Base-by-base conservation (phyloP, 2,888 invertebrate species). In the Melanargia galathea region DNA sequence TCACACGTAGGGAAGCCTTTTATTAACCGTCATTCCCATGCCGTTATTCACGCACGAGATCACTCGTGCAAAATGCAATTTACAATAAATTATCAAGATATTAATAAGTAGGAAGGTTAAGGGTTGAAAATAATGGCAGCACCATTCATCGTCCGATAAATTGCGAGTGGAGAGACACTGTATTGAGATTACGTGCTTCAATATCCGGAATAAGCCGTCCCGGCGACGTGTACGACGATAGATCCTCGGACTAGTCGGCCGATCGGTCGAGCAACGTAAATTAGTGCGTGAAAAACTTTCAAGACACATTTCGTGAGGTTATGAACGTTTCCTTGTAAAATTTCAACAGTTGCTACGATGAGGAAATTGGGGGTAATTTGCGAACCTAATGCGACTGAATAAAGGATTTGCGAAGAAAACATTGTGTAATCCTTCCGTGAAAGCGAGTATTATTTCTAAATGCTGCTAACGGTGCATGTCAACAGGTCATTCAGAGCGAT, bases 31-130 rank as follows among this genome's bases (percentile, higher is more conserved):
- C 67, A 66, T 66, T 67, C 72, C 70, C 68, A 46, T 59, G 54
- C 62, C 74, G 71, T 77, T 77, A 83, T 80, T 84, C 83, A 84
- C 81, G 83, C 83, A 81, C 82, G 81, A 77, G 74, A 79, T 81
- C 82, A 81, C 82, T 79, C 77, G 76, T 83, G 80, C 81, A 82
- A 81, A 88, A 89, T 89, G 90, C 88, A 90, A 91, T 90, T 90
- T 91, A 89, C 90, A 91, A 90, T 91, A 91, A 91, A 91, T 91
- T 91, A 90, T 84, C 83, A 82, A 83, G 90, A 88, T 90, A 91
- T 91, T 91, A 91, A 90, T 90, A 90, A 89, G 87, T 83, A 81
- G 81, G 82, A 81, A 86, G 87, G 87, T 86, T 87, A 89, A 89
- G 88, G 90, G 90, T 89, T 89, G 83, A 81, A 79, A 77, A 87